phyloP scores from a whole-genome alignment of 2,113 vertebrate genomes.

The Lepus timidus region DNA sequence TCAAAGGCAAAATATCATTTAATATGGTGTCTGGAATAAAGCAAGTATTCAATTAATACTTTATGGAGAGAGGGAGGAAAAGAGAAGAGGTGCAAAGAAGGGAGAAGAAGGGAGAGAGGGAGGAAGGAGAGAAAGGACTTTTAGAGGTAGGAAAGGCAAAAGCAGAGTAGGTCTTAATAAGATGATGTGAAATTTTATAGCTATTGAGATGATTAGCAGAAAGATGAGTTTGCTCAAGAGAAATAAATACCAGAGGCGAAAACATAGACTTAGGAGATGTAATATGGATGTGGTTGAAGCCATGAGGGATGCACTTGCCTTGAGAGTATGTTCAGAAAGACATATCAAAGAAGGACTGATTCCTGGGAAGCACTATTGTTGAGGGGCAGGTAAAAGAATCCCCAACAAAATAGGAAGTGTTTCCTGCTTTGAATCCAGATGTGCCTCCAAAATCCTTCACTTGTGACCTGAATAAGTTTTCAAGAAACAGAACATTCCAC shows the following conservation, averaged over 20 bases:
- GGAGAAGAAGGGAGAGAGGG: too few species aligned
- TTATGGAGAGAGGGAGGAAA: background rate
- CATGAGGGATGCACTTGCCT: background rate
- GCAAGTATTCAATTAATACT: conserved; percentile 1
- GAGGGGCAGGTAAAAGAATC: background rate
- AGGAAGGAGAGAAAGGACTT: background rate
- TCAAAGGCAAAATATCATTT: conserved; percentile 10
- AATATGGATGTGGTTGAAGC: background rate
- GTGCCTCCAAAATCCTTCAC: conserved; percentile 41
- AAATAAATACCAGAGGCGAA: background rate
- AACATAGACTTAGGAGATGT: background rate
- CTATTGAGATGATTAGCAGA: conserved; percentile 22
- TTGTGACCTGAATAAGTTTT: conserved; percentile 66
- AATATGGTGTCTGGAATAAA: background rate
- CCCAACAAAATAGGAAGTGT: background rate
- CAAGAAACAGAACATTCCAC: conserved; percentile 72
- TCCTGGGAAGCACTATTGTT: background rate
- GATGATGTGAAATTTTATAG: background rate
- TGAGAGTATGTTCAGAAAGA: background rate
- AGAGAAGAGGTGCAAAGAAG: too few species aligned
- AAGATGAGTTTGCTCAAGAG: background rate
- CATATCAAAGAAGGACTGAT: background rate
- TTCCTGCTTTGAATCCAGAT: conserved; percentile 43
- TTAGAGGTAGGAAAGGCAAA: background rate
- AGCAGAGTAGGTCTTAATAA: background rate